Conservation (phyloP, 2,113 vertebrate genomes). For the Odontophorus gujanensis region DNA sequence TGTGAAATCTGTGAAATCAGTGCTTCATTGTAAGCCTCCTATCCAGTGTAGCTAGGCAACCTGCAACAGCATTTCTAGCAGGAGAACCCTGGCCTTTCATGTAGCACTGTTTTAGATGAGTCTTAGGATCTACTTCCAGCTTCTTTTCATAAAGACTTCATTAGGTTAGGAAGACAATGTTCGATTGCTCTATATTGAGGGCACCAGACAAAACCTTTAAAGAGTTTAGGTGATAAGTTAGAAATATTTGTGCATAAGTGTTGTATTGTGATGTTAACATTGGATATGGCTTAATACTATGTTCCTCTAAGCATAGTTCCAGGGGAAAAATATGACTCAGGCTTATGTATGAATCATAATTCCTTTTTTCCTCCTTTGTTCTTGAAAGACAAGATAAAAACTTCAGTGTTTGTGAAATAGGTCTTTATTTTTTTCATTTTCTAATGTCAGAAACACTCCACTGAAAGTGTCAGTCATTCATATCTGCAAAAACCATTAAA, state of each 20-base stretch:
- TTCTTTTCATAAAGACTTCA: neutral
- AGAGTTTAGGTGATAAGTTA: neutral
- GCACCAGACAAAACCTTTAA: neutral
- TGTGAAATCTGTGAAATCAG: neutral
- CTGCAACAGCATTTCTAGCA: neutral
- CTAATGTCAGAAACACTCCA: neutral
- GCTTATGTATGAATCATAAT: neutral
- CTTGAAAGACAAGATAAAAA: constrained; percentile 10
- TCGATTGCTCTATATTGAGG: neutral
- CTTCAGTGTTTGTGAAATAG: neutral
- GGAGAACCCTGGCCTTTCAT: neutral
- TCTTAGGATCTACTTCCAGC: neutral
- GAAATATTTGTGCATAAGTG: neutral
- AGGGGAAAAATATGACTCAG: neutral
- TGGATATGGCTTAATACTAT: neutral
- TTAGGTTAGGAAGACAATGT: neutral
- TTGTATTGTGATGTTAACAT: neutral
- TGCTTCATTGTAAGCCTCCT: neutral
- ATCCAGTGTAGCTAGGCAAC: neutral
- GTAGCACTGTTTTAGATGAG: neutral
- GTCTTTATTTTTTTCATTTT: neutral
- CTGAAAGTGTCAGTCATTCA: neutral
- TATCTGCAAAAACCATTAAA: neutral
- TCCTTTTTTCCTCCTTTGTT: neutral
- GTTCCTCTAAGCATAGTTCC: neutral